Base-by-base conservation (phyloP, 2,797 vertebrate genomes). In the Girardinus metallicus region DNA sequence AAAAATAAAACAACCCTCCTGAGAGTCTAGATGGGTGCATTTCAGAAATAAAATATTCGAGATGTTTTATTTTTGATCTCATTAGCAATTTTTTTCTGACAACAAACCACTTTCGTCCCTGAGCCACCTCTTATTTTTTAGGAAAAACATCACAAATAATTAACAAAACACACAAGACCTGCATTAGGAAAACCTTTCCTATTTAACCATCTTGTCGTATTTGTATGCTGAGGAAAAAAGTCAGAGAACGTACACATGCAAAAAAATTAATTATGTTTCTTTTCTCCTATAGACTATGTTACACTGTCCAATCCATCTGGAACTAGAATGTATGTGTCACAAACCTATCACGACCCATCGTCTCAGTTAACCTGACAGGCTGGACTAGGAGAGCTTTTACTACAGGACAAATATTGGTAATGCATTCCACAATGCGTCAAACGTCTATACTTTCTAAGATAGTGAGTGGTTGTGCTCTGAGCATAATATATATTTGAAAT, bases 1-100 rank as follows among this genome's bases (percentile, higher is more conserved):
- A 73, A 68, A 21, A 79, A 68, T 72, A 84, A 9, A 70, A 21
- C 77, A 70, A 74, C 85, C 57, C 51, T 74, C 49, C 44, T 73
- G 3, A 78, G 74, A 75, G 44, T 49, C 51, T 49, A 49, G 80
- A 49, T 76, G 71, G 36, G 4, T 81, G 73, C 23, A 78, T 79
- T 84, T 43, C 44, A 41, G 81, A 71, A 71, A 13, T 8, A 29
- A 6, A 44, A 29, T 44, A 73, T 73, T 57, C 39, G 60, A 77
- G 21, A 71, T 62, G 55, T 41, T 68, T 39, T 68, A 23, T 82
- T 72, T 13, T 29, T 46, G 49, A 74, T 57, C 51, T 75, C 34
- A 80, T 39, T 15, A 11, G 34, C 16, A 3, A 21, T 26, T 81
- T 72, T 3, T 72, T 78, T 71, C 18, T 21, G 12, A 79, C 66